Percentiles rank a stretch among this genome's conserved stretches.
Conservation (phyloP, 2,888 invertebrate genomes). For the Anodontia alba region DNA sequence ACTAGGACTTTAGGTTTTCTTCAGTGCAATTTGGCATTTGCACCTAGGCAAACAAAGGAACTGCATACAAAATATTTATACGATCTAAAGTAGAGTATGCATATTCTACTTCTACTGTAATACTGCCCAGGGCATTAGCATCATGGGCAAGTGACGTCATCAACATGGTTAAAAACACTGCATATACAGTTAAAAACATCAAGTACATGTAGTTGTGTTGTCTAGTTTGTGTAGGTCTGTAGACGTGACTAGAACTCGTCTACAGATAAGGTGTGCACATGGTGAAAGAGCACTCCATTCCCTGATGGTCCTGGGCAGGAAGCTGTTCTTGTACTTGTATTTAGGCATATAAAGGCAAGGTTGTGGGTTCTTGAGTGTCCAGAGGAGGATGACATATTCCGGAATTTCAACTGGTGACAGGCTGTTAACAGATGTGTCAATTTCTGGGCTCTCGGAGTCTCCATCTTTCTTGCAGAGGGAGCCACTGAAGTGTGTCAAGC, state of each 20-base stretch:
- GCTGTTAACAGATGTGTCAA: background rate
- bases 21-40: no score
- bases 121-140: conserved; percentile 6
- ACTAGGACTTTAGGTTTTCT: no score
- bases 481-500: conserved; percentile 9
- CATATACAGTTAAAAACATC: conserved; percentile 21
- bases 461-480: background rate
- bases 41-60: no score
- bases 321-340: conserved; percentile 22
- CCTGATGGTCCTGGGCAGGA: conserved; percentile 16
- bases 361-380: background rate
- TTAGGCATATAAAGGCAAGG: background rate
- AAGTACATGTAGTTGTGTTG: background rate
- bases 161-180: background rate
- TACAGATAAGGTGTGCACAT: conserved; percentile 22
- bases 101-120: conserved; percentile 46
- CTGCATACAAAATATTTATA: no score
- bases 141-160: conserved; percentile 8
- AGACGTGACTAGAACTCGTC: conserved; percentile 20
- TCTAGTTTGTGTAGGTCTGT: conserved; percentile 26
- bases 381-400: background rate
- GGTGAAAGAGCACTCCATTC: conserved; percentile 22
- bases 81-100: no score
- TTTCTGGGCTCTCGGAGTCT: background rate
- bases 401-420: background rate